Base-by-base conservation (phyloP, 1,140 invertebrate species). In the Orius laevigatus region DNA sequence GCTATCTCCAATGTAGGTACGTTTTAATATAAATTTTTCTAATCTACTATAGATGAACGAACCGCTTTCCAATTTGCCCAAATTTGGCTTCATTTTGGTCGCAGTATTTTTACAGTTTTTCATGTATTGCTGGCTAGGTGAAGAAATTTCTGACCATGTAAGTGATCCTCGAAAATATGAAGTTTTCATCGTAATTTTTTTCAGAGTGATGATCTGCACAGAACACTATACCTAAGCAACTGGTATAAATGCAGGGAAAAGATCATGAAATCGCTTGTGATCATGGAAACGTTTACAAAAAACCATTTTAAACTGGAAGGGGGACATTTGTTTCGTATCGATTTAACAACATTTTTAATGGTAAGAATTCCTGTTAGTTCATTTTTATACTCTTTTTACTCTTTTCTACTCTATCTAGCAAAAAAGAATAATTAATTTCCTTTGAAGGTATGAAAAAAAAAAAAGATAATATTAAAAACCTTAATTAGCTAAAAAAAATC, bases 81-180 rank as follows among this genome's bases (percentile, higher is more conserved):
- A 48, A 16, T 36, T 52, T 39, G 32, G 14, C 1, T 32, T 19
- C 10, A 52, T 52, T 25, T 5, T 52, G 6, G 11, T 25, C 6
- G 51, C 38, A n/a, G 43, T 33, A 5, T 52, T 42, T 32, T 19
- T 52, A 16, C 51, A 52, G 25, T 44, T 52, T 33, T 52, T 48
- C 44, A 52, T 52, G 36, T 52, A 52, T 39, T 52, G 51, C 12
- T 52, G 51, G 51, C 31, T 52, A 9, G 51, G 51, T 9, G 51
- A 52, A 31, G 46, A 48, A 39, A 52, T 52, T 18, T 52, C 51
- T 3, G 11, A 19, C 11, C 51, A 52, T 25, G 51, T 52, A 44
- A 48, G 51, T 42, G 31, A n/a, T 45, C n/a, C 11, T 38, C 3
- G 36, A 10, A 12, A n/a, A 16, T 3, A 38, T 8, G 8, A 34